These are phyloP conservation scores for Upupa epops DNA, from an alignment of 2,113 vertebrate genomes.

Conservation along the genomic window DNA sequence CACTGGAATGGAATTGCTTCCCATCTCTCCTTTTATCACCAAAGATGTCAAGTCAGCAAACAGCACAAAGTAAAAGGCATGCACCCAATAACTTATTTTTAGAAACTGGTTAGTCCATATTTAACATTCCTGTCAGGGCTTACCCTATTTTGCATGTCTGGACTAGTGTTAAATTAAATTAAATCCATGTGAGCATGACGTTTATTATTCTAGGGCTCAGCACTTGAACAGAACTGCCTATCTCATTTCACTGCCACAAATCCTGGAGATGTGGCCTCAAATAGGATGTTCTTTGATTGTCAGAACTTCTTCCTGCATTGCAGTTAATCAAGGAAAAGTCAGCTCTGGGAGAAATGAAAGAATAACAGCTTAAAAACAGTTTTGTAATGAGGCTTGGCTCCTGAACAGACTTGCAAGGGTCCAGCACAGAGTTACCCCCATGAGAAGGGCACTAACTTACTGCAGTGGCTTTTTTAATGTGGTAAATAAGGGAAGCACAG, in stretches of 20 bases:
- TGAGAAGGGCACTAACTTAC: neutral
- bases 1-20: neutral
- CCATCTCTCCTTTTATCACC: conserved; percentile 46
- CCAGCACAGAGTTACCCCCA: neutral
- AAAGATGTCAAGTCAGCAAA: conserved; percentile 67
- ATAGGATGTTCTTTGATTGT: conserved; percentile 24
- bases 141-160: conserved; percentile 68
- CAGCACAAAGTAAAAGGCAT: conserved; percentile 44
- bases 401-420: neutral
- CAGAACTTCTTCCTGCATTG: conserved; percentile 21
- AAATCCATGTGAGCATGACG: conserved; percentile 61
- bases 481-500: neutral
- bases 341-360: neutral
- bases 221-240: conserved; percentile 35
- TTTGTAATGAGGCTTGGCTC: neutral
- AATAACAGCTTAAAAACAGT: neutral
- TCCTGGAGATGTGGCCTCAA: conserved; percentile 12
- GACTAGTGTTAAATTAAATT: conserved; percentile 67
- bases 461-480: neutral
- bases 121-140: conserved; percentile 68
- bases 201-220: conserved; percentile 58
- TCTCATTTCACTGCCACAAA: conserved; percentile 24
- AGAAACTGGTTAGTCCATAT: conserved; percentile 60
- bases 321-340: conserved; percentile 35
- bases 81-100: conserved; percentile 61